Base-by-base conservation (phyloP, 2,888 invertebrate species). In the Lasioglossum figueresi region DNA sequence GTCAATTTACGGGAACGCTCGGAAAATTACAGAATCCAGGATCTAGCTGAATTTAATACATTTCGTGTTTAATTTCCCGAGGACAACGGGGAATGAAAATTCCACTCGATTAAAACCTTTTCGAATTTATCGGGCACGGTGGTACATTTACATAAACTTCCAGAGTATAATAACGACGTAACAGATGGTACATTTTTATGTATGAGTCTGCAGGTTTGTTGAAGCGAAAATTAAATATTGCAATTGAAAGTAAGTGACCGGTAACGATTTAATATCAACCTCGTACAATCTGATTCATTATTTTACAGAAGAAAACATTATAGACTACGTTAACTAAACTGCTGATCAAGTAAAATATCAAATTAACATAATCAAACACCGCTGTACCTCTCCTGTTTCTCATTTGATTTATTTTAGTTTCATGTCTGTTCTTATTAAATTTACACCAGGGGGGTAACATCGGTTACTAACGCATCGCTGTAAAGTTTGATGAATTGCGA, bases 291-390 rank as follows among this genome's bases (percentile, higher is more conserved):
- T 12, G 56, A 56, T n/a, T 56, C 4, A 56, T n/a, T 12, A 56
- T n/a, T 56, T n/a, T 12, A 4, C n/a, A 12, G 4, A n/a, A n/a
- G 10, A n/a, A 12, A 56, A n/a, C 8, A 3, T n/a, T n/a, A 14
- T 12, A 2, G 10, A n/a, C 3, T 1, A 0, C 23, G 4, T 4
- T 0, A 4, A 56, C n/a, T 4, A n/a, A 12, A n/a, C 12, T 4
- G 4, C n/a, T 12, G n/a, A n/a, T 10, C 23, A 10, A 52, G n/a
- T 52, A n/a, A 10, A 52, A 52, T 10, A 52, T 52, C 8, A 52
- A 52, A 23, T 52, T 3, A 23, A 23, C 10, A 23, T 52, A 10
- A 52, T 52, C 56, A 10, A 4, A n/a, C 52, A 56, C 10, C 12
- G n/a, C n/a, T 10, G 10, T n/a, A 4, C 4, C n/a, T n/a, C 12